Evolutionary conservation across 2,797 vertebrate genomes (phyloP).

Genomic region (Pantherophis alleghaniensis): DNA sequence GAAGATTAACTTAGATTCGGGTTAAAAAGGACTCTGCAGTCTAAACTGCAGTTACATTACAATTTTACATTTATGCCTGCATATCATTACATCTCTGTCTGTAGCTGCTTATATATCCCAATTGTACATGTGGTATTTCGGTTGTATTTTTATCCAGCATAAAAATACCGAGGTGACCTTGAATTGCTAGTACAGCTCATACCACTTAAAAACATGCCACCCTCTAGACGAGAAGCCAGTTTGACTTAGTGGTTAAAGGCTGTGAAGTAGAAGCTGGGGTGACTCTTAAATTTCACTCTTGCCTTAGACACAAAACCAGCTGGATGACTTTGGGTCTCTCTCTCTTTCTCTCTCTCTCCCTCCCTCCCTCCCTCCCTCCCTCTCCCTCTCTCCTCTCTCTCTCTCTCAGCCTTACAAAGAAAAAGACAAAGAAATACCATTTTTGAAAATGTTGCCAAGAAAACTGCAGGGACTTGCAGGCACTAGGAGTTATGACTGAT

Average conservation of each 20-base stretch:
- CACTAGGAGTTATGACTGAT: background rate
- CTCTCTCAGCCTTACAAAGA: background rate
- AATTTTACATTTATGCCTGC: background rate
- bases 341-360: no score
- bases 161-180: background rate
- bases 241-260: background rate
- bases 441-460: background rate
- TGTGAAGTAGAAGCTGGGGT: background rate
- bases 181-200: background rate
- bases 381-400: no score
- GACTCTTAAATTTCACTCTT: background rate
- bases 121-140: background rate
- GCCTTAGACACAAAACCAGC: background rate
- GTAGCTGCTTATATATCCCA: background rate
- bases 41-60: background rate
- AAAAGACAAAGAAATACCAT: background rate
- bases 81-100: background rate
- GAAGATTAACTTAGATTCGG: background rate
- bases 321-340: background rate
- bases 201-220: background rate
- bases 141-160: background rate
- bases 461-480: background rate
- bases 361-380: no score
- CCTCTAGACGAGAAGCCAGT: background rate
- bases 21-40: background rate